Evolutionary conservation across 2,888 invertebrate genomes (phyloP).

Genomic region (Clostera curtula): DNA sequence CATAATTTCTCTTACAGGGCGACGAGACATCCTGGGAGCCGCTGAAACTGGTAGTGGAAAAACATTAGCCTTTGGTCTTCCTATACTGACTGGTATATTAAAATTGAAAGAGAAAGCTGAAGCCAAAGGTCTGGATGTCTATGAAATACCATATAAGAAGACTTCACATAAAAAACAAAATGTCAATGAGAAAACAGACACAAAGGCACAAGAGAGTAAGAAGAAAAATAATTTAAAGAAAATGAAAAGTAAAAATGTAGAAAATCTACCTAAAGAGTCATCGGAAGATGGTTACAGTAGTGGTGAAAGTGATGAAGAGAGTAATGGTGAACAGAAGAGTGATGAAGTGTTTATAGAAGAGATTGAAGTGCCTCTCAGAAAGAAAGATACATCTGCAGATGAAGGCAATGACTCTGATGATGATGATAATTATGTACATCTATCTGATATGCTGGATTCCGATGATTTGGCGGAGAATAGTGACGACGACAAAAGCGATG

Average conservation of each 20-base stretch:
- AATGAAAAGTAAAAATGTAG: conserved; percentile 23
- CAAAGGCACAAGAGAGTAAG: conserved; percentile 9
- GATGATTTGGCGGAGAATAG: conserved; percentile 45
- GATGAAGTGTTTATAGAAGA: conserved; percentile 51
- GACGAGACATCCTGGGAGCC: conserved; percentile 96
- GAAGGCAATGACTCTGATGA: conserved; percentile 56
- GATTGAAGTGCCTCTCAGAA: conserved; percentile 48
- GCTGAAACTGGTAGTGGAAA: conserved; percentile 99
- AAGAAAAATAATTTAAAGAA: conserved; percentile 14
- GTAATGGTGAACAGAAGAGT: conserved; percentile 13
- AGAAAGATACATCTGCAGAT: conserved; percentile 38
- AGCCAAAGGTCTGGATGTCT: conserved; percentile 47
- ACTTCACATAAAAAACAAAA: conserved; percentile 39
- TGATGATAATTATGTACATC: conserved; percentile 47
- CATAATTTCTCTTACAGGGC: conserved; percentile 59
- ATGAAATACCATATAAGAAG: conserved; percentile 58
- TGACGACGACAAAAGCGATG: conserved; percentile 26
- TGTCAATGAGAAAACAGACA: conserved; percentile 7
- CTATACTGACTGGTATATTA: conserved; percentile 90
- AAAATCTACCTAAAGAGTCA: conserved; percentile 35
- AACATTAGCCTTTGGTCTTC: conserved; percentile 97
- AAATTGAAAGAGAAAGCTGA: conserved; percentile 73
- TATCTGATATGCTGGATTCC: conserved; percentile 56
- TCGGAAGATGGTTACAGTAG: conserved; percentile 60
- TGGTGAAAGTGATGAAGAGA: conserved; percentile 42